Conservation (phyloP, 92 coral and sea anemone genomes). For the Heliopora coerulea region DNA sequence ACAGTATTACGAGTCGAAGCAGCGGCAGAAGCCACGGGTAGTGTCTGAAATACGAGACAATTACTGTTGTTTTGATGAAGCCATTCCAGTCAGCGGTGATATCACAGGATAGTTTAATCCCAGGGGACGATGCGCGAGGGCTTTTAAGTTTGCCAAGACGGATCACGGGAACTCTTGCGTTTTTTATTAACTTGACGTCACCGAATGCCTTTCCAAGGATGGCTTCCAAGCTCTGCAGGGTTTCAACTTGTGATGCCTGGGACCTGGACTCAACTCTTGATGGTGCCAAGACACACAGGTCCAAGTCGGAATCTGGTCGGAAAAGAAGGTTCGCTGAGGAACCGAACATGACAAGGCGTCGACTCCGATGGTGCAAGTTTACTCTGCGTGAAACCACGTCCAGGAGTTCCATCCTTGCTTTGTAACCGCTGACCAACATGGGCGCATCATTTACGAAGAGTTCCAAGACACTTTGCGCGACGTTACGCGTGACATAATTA, state of each 20-base stretch:
- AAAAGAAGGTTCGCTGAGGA: slow-evolving; percentile 85
- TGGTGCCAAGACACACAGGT: slow-evolving; percentile 64
- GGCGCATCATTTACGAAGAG: slow-evolving; percentile 52
- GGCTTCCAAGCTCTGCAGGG: slow-evolving; percentile 44
- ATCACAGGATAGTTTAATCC: slow-evolving; percentile 60
- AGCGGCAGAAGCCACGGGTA: slow-evolving; percentile 75
- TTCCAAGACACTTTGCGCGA: slow-evolving; percentile 55
- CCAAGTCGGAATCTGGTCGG: slow-evolving; percentile 89
- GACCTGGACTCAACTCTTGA: slow-evolving; percentile 4
- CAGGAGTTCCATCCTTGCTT: slow-evolving; percentile 52
- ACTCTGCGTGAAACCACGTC: slow-evolving; percentile 38
- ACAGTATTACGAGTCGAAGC: slow-evolving; percentile 68
- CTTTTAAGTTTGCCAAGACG: slow-evolving; percentile 5
- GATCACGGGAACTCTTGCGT: slow-evolving; percentile 55
- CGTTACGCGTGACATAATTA: slow-evolving; percentile 15
- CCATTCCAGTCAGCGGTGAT: slow-evolving; percentile 51
- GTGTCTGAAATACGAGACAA: slow-evolving; percentile 60
- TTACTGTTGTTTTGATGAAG: slow-evolving; percentile 47
- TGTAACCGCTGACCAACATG: slow-evolving; percentile 51
- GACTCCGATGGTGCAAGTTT: slow-evolving; percentile 22
- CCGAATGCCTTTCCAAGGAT: slow-evolving; percentile 37
- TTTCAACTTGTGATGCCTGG: slow-evolving; percentile 8
- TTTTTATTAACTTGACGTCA: slow-evolving; percentile 30
- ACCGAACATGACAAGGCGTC: slow-evolving; percentile 70
- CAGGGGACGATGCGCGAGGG: slow-evolving; percentile 1